phyloP scores from a whole-genome alignment of 2,113 vertebrate genomes.

The Charina bottae region DNA sequence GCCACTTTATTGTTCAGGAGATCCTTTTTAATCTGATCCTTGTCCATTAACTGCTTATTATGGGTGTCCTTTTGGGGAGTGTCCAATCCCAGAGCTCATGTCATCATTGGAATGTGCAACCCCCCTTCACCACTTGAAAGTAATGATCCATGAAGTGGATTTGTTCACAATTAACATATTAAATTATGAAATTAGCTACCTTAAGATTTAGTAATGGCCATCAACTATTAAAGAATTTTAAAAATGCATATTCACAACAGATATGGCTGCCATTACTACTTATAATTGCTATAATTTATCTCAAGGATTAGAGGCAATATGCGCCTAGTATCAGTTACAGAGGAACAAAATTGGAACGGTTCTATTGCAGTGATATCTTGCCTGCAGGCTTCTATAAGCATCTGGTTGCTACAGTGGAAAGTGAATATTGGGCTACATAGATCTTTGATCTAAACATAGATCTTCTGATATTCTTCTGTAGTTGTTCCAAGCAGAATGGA shows the following conservation, averaged over 20 bases:
- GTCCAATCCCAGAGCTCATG: not conserved
- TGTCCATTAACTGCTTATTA: not conserved
- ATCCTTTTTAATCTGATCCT: not conserved
- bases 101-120: not conserved
- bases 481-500: conserved; percentile 1
- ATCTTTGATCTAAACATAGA: conserved; percentile 1
- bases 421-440: not conserved
- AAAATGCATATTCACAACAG: not conserved
- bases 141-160: not conserved
- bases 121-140: not conserved
- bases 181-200: not conserved
- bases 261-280: not conserved
- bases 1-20: not conserved
- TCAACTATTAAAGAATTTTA: not conserved
- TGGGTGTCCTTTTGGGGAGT: not conserved
- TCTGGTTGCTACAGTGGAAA: not conserved
- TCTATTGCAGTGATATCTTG: not conserved
- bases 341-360: not conserved
- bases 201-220: not conserved
- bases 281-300: not conserved
- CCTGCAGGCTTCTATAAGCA: not conserved
- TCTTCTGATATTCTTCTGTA: not conserved
- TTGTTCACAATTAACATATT: not conserved
- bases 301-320: not conserved
- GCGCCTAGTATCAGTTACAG: not conserved